Evolutionary conservation across 1,140 invertebrate species (phyloP), one percentile per base, ranked within the genome.

Genomic region (Hypsibius dujardini): DNA sequence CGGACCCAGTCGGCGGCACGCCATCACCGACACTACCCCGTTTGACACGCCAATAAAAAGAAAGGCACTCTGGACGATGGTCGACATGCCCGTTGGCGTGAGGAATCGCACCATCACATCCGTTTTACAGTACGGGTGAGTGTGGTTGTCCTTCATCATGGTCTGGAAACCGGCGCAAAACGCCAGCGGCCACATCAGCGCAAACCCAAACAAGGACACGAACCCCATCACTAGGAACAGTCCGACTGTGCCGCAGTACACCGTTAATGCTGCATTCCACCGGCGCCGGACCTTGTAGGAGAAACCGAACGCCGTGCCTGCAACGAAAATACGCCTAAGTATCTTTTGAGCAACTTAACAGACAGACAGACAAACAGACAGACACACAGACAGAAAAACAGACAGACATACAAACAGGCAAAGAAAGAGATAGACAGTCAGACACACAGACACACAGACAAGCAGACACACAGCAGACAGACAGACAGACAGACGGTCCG

Each of bases 101-200:
- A 56, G 50, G 50, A 56, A 56, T n/a, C 50, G 7, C n/a, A 12
- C 50, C 50, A 56, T 56, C n/a, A 56, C 7, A 56, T 56, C 50
- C 7, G 50, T 56, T 56, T 56, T 56, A n/a, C 50, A 56, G 28
- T 28, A 28, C 28, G 28, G 28, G 50, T 56, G n/a, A n/a, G 50
- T 56, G 7, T 56, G 7, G 50, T 56, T 56, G 50, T n/a, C n/a
- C 7, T 56, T 12, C 50, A 56, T 56, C 7, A 56, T 56, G 50
- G 50, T 12, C 50, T 56, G 50, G 50, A 56, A 56, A n/a, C 50
- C 50, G 50, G 50, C 50, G 50, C 50, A 56, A 56, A 56, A 56
- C 7, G 50, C 50, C 7, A 56, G 7, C 7, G 50, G 50, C 50
- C 50, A 56, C n/a, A n/a, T n/a, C n/a, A 56, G n/a, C 7, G 50